Evolutionary conservation across 2,888 invertebrate species (phyloP), one percentile per base, ranked within the genome.

Genomic region (Heliconius ethilla): DNA sequence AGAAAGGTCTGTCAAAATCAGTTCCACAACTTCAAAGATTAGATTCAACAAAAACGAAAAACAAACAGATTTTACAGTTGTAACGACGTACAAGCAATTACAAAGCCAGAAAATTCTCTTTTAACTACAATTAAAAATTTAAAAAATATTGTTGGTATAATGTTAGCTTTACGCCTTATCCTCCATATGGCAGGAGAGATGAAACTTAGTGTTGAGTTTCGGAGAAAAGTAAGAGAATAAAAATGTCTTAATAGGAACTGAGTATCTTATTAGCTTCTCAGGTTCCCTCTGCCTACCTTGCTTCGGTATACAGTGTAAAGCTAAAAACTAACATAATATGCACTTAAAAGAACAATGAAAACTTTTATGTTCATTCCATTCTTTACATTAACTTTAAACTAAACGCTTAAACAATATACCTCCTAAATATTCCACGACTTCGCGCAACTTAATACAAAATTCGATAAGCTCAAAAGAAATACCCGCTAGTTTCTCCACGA

Each of bases 401-500:
- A 40, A 67, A 67, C n/a, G 2, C 37, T 67, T 37, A 15, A 37
- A 40, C 25, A 67, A 40, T 37, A 25, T 40, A n/a, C n/a, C 67
- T 37, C 6, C n/a, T 67, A 27, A 63, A 40, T 40, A 67, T 25
- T 67, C 67, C 37, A 67, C n/a, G n/a, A 25, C n/a, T 70, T 29
- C 22, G 22, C 22, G 22, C 29, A 70, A 55, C 33, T 62, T 40
- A 40, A 73, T 73, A 62, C 40, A 73, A 62, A 63, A 63, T 45
- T 75, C 29, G 29, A 45, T 63, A 65, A 75, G 22, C 29, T 33
- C 45, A 55, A 33, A 67, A 55, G 29, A 65, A 76, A 69, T 72
- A 51, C 25, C 62, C 51, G 13, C 7, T 65, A 55, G 33, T 72
- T 75, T 66, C 70, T 75, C 37, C 10, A 40, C 55, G 18, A 40